Evolutionary conservation across 1,140 invertebrate species (phyloP).

Genomic region (Drosophila mauritiana): DNA sequence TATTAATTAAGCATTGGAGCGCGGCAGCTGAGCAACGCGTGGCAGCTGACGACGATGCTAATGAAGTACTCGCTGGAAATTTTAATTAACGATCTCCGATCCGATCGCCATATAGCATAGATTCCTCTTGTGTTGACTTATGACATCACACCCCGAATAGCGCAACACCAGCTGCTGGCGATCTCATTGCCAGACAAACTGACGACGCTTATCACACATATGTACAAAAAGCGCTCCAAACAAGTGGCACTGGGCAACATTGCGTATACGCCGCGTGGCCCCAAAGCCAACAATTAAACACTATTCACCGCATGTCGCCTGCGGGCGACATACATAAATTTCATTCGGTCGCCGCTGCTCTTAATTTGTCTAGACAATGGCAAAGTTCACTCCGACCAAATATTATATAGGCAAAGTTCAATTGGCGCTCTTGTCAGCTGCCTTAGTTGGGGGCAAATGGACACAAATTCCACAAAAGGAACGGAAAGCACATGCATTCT

Average conservation of each 20-base stretch:
- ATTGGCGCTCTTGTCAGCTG: slow-evolving; percentile 68
- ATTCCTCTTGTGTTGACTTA: slow-evolving; percentile 68
- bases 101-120: slow-evolving; percentile 49
- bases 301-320: slow-evolving; percentile 36
- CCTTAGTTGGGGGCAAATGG: slow-evolving; percentile 39
- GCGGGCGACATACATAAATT: slow-evolving; percentile 56
- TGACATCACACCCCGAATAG: slow-evolving; percentile 68
- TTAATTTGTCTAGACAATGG: slow-evolving; percentile 82
- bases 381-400: slow-evolving; percentile 66
- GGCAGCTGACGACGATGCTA: slow-evolving; percentile 67
- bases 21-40: slow-evolving; percentile 63
- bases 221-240: slow-evolving; percentile 1
- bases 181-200: slow-evolving; percentile 65
- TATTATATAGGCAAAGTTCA: slow-evolving; percentile 68
- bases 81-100: slow-evolving; percentile 78
- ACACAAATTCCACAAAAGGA: slow-evolving; percentile 5
- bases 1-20: slow-evolving; percentile 84
- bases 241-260: slow-evolving; percentile 30
- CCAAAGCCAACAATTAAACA: slow-evolving; percentile 56
- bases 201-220: slow-evolving; percentile 62
- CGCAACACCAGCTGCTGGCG: slow-evolving; percentile 38
- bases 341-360: slow-evolving; percentile 51
- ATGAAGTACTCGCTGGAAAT: slow-evolving; percentile 79
- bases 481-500: slow-evolving; percentile 39
- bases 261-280: slow-evolving; percentile 71